Evolutionary conservation across 2,888 invertebrate species (phyloP), one percentile per base, ranked within the genome.

Genomic region (Agelastica alni): DNA sequence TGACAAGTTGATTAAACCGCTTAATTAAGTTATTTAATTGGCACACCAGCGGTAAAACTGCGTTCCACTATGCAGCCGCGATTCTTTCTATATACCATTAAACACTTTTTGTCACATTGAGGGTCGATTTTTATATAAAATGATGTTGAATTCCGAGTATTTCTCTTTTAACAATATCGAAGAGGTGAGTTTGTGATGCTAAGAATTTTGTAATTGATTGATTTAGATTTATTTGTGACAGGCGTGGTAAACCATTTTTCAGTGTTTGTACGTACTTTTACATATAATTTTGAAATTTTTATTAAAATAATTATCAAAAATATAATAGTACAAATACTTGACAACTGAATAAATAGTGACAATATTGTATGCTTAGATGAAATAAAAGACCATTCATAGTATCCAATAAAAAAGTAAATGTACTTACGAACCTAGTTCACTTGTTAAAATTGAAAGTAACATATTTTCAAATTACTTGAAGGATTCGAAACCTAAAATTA

Each of bases 1-100:
- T 78, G 79, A 79, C 79, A 79, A 77, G 77, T 79, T 79, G 79
- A 80, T 80, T 79, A 79, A 79, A 77, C 75, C 77, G 77, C 77
- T 79, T 80, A 80, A 80, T 80, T 80, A 80, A 80, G 80, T 79
- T 78, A 78, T 79, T 80, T 80, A 80, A 80, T 80, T 80, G 78
- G 73, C 68, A 65, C 68, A 66, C 59, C 69, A 68, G 68, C 70
- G 71, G 70, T 64, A 66, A n/a, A 68, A 70, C 70, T 65, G 68
- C 68, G 65, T 65, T 65, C 60, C 65, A 56, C 56, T 41, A 47
- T 49, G 44, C 56, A 44, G 51, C 56, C 56, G 51, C 51, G 48
- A 53, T 54, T 56, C 56, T 56, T 56, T 56, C 53, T 44, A 46
- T 53, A 48, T 51, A 56, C 56, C 51, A 57, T 58, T 57, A 57